Evolutionary conservation across 1,140 invertebrate genomes (phyloP), one percentile per base, ranked within the genome.

Genomic region (Parapsyche elsis): DNA sequence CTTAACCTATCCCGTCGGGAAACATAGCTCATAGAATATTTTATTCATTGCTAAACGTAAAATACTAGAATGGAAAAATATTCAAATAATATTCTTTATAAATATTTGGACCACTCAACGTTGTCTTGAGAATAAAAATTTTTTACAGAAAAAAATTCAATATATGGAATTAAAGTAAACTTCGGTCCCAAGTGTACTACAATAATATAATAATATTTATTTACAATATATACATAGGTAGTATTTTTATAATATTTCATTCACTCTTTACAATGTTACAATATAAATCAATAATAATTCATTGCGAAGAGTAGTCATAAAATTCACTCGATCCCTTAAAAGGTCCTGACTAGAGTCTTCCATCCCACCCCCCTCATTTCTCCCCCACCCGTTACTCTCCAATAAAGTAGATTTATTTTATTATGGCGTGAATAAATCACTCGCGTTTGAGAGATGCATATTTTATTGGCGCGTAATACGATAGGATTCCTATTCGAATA

Each of bases 381-480:
- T 5, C 10, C 64, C 23, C 21, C 21, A 21, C 23, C 21, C 64
- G 21, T 61, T 19, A 21, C 57, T 61, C 21, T 21, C 64, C 64
- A 67, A 67, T 67, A 67, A 67, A 67, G 64, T 67, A 23, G 64
- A 67, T 67, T 67, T 67, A 67, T 67, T 67, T 67, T 67, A 67
- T 67, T 67, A 67, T 67, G 64, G 64, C 64, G 64, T 67, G 64
- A 67, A 67, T 67, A 67, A 67, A 67, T 67, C 64, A 67, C 64
- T 67, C 64, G 64, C 21, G 64, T 67, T 67, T 67, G 64, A 67
- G 64, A 67, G 64, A 67, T 67, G 64, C 64, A 67, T 67, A 67
- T 67, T 67, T 67, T 67, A 67, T 67, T 67, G 64, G 64, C 64
- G 64, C 64, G 64, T 67, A 67, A 67, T 67, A 67, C 64, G 64